Conservation (phyloP, 2,113 vertebrate species). For the Peromyscus californicus region DNA sequence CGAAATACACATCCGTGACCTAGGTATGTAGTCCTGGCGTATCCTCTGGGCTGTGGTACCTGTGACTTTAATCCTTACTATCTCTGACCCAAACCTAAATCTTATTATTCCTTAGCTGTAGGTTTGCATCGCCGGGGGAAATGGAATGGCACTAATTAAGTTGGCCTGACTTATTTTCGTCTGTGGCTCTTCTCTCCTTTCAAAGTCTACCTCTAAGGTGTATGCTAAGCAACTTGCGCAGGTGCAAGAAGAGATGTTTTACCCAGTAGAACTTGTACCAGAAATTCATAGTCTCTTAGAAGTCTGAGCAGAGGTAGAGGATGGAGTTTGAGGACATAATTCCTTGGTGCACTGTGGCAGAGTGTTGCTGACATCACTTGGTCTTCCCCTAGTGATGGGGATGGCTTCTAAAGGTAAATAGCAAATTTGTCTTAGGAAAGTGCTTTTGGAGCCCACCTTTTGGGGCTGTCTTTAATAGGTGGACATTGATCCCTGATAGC, state of each 20-base stretch:
- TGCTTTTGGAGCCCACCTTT: neutral
- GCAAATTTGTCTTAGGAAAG: slow-evolving; percentile 2
- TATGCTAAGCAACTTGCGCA: neutral
- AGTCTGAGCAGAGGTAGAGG: neutral
- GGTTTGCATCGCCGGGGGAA: neutral
- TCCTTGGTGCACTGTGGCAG: too few relatives aligned
- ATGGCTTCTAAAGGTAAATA: neutral
- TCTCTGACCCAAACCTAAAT: neutral
- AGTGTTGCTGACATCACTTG: too few relatives aligned
- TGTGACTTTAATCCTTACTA: neutral
- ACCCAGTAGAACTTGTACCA: neutral
- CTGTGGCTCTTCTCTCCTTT: neutral
- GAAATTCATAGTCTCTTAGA: neutral
- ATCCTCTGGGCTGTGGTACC: neutral
- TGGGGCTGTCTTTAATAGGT: neutral
- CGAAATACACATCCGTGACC: neutral
- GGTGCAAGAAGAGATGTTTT: neutral
- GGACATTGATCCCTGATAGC: neutral
- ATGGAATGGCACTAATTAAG: neutral
- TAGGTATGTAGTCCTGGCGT: neutral
- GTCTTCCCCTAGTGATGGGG: neutral
- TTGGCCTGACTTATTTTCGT: neutral
- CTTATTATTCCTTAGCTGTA: neutral
- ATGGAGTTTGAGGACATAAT: neutral
- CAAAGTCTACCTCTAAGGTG: neutral